Conservation (phyloP, 1,140 invertebrate genomes). For the Nilaparvata lugens region DNA sequence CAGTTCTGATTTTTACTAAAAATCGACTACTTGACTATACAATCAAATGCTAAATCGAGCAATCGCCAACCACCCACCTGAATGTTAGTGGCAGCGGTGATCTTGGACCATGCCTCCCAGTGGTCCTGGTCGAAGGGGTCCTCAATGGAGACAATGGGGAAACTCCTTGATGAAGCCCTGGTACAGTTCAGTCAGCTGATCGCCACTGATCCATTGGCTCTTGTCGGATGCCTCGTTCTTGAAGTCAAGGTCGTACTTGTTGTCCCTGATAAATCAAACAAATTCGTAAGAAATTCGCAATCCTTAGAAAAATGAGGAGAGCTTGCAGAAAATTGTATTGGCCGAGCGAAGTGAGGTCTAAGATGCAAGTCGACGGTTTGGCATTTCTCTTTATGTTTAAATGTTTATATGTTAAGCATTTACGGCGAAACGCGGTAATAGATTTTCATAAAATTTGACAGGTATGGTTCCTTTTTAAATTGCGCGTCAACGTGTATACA, state of each 20-base stretch:
- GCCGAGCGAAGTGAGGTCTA: no score
- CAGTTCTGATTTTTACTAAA: no score
- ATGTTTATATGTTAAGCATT: no score
- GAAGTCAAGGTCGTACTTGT: slow-evolving; percentile 94
- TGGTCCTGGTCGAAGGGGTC: slow-evolving; percentile 98
- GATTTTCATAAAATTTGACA: no score
- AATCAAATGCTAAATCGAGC: no score
- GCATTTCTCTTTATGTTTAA: no score
- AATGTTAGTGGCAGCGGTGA: slow-evolving; percentile 70
- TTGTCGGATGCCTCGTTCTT: slow-evolving; percentile 89
- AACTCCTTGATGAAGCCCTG: slow-evolving; percentile 88
- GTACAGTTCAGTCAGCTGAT: slow-evolving; percentile 80
- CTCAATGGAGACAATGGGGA: slow-evolving; percentile 96
- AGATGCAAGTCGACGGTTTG: no score
- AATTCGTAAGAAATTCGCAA: neutral
- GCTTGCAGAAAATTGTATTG: neutral
- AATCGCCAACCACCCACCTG: slow-evolving; percentile 49
- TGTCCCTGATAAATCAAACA: slow-evolving; percentile 40
- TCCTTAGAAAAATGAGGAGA: neutral
- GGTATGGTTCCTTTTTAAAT: no score
- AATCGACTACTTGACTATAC: no score
- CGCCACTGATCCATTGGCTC: slow-evolving; percentile 61
- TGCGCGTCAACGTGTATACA: no score
- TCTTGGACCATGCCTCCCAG: slow-evolving; percentile 84
- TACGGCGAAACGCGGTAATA: no score